Evolutionary conservation across 1,140 invertebrate species (phyloP), one percentile per base, ranked within the genome.

Genomic region (Camponotus floridanus): DNA sequence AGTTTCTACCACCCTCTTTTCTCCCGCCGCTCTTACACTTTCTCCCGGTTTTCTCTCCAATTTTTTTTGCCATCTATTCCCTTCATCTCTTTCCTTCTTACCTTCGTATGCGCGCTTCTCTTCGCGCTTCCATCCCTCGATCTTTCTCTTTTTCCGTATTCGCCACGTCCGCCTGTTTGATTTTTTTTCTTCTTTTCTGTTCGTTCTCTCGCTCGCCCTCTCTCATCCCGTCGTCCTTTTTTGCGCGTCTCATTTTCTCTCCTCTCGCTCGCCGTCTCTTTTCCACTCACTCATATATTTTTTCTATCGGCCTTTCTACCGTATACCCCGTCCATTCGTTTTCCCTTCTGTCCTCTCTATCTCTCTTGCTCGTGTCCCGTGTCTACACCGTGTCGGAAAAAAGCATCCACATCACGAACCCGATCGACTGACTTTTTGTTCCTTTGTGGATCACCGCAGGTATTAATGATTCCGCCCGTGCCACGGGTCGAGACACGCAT

Each of bases 231-330:
- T 31, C 87, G 65, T 13, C 48, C 78, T 61, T 83, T 73, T 83
- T 83, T 83, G 55, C 39, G 68, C 68, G 68, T 83, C 79, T 83
- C 79, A 83, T 83, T 83, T 83, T 83, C 79, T 83, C 67, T 61
- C 55, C 39, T 73, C 68, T 61, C 31, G 79, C 26, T 39, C 65
- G 18, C 65, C 78, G 21, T 18, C 21, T 18, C 36, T 39, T 15
- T 39, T 18, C 45, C 78, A n/a, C 51, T 39, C 42, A 70, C 42
- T 51, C 55, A 42, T 74, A 83, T 83, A 74, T 83, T 83, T 83
- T 83, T 83, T 83, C 79, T 83, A 83, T 83, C 79, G 74, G 39
- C 68, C 26, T 83, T 61, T 83, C 55, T 57, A 48, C 57, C 79
- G 39, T 39, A 31, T 74, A 48, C 79, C 68, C 61, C 39, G n/a